A percentile compares a stretch with the other conserved stretches of the same genome.
phyloP scores from a whole-genome alignment of 2,888 invertebrate species.

The Nomada fabriciana region DNA sequence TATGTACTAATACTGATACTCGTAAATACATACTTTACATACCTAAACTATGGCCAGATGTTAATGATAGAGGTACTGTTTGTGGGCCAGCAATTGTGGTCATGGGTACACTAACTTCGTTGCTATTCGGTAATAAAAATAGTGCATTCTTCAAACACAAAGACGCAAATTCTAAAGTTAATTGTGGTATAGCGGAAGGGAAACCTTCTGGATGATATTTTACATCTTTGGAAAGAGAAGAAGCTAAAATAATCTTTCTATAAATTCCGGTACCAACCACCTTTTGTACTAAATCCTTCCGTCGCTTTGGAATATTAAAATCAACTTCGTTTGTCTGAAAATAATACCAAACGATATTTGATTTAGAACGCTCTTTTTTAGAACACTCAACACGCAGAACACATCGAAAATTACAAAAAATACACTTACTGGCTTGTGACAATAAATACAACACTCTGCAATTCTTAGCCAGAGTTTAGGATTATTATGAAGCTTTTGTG shows the following conservation, averaged over 20 bases:
- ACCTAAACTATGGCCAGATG: conserved; percentile 69
- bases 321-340: conserved; percentile 87
- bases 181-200: conserved; percentile 93
- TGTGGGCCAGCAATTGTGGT: conserved; percentile 69
- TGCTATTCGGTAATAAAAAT: conserved; percentile 87
- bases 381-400: no score
- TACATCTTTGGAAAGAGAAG: conserved; percentile 85
- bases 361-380: no score
- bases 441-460: conserved; percentile 95
- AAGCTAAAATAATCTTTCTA: conserved; percentile 87
- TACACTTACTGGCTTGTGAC: conserved; percentile 87
- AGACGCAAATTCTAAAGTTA: conserved; percentile 95
- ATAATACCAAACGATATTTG: not conserved
- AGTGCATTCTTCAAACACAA: conserved; percentile 95
- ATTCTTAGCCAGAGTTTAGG: conserved; percentile 96
- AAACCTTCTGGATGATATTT: conserved; percentile 88
- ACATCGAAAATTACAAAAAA: not conserved
- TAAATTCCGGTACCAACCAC: conserved; percentile 87
- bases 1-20: not conserved
- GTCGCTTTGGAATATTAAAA: conserved; percentile 86
- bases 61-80: conserved; percentile 73
- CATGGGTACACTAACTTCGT: conserved; percentile 73
- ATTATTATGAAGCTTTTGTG: conserved; percentile 94
- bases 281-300: conserved; percentile 87
- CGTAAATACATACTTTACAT: conserved; percentile 25